phyloP scores from a whole-genome alignment of 2,888 invertebrate species.

The Aphodius sticticus region DNA sequence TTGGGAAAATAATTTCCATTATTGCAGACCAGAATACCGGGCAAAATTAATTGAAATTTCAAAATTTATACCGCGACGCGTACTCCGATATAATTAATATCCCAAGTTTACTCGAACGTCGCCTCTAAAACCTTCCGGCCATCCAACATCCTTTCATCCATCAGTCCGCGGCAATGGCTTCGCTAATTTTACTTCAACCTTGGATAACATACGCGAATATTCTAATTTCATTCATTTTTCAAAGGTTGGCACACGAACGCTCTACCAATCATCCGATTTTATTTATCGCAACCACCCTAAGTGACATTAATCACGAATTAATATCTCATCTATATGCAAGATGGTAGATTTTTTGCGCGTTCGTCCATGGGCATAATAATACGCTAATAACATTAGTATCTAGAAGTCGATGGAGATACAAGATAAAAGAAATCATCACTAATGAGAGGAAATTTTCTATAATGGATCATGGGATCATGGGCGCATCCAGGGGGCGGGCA shows the following conservation, averaged over 20 bases:
- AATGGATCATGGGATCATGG: too few species aligned
- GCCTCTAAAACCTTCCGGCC: neutral
- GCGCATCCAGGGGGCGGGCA: too few species aligned
- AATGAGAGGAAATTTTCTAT: neutral
- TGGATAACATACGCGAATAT: neutral
- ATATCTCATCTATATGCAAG: slow-evolving; percentile 33
- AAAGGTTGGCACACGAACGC: neutral
- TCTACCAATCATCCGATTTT: slow-evolving; percentile 8
- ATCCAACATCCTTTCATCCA: neutral
- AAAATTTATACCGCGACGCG: slow-evolving; percentile 9
- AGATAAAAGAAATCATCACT: neutral
- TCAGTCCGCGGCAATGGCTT: neutral
- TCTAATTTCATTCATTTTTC: neutral
- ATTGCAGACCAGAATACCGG: neutral
- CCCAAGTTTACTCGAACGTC: neutral
- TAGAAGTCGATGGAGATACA: too few species aligned
- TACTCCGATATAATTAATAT: slow-evolving; percentile 7
- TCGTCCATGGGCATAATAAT: neutral
- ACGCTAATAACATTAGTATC: neutral
- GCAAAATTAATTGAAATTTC: neutral
- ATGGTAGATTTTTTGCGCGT: neutral
- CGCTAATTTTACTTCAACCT: slow-evolving; percentile 14
- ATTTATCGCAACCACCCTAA: slow-evolving; percentile 10
- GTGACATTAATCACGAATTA: slow-evolving; percentile 32
- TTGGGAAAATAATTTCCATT: neutral